These are phyloP conservation scores for Lepas anatifera DNA, from an alignment of 2,888 invertebrate genomes.

Conservation along the genomic window DNA sequence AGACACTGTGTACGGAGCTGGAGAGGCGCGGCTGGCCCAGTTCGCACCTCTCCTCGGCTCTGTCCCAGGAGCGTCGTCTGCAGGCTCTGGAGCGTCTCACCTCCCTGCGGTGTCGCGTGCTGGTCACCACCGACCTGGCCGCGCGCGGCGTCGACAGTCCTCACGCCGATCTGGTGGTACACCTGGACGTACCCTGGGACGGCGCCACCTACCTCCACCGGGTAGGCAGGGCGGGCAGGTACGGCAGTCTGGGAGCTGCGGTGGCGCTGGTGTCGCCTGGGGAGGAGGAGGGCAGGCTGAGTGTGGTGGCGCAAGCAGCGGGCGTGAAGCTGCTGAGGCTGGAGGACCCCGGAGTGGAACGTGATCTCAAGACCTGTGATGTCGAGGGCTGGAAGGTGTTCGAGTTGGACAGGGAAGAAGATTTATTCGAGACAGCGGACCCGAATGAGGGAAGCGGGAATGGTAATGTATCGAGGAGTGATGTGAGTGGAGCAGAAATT, in stretches of 20 bases:
- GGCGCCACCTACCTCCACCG: conserved; percentile 80
- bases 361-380: not conserved
- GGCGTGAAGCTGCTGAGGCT: not conserved
- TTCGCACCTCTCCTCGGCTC: conserved; percentile 60
- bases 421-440: not conserved
- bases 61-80: conserved; percentile 63
- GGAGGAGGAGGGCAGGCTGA: conserved; percentile 38
- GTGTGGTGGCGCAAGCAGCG: not conserved
- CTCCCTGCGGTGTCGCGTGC: conserved; percentile 64
- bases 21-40: conserved; percentile 61
- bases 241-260: conserved; percentile 70
- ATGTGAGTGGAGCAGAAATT: not conserved
- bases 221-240: conserved; percentile 89
- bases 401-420: not conserved
- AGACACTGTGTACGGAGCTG: conserved; percentile 59
- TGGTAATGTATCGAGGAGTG: too few relatives aligned
- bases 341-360: not conserved
- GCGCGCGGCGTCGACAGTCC: conserved; percentile 90
- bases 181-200: conserved; percentile 72
- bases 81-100: conserved; percentile 63
- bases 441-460: too few relatives aligned
- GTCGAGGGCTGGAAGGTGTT: not conserved
- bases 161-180: conserved; percentile 83
- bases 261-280: conserved; percentile 58
- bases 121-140: conserved; percentile 81